Evolutionary conservation across 2,888 invertebrate genomes (phyloP).

Genomic region (Luffia ferchaultella): DNA sequence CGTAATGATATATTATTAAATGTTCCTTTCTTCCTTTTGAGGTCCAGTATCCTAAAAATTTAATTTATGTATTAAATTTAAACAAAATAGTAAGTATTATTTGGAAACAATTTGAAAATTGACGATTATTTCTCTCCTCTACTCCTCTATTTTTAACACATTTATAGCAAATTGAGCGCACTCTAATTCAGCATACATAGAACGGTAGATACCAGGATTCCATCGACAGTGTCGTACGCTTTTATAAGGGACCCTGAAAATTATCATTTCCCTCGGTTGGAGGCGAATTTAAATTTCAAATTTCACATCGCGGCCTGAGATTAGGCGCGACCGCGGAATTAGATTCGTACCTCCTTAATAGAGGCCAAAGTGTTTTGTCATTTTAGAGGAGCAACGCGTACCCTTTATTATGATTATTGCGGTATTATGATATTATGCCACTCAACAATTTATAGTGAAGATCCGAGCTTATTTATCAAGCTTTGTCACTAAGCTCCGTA

Average conservation of each 20-base stretch:
- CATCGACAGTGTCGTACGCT: conserved; percentile 6
- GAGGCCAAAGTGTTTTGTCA: neutral
- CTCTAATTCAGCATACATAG: neutral
- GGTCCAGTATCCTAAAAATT: too few relatives aligned
- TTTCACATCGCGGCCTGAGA: conserved; percentile 18
- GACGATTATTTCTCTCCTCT: too few relatives aligned
- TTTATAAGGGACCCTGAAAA: conserved; percentile 11
- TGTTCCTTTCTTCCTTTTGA: too few relatives aligned
- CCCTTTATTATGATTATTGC: neutral
- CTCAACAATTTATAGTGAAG: too few relatives aligned
- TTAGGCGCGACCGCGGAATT: neutral
- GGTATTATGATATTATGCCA: neutral
- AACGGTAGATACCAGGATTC: neutral
- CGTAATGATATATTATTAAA: too few relatives aligned
- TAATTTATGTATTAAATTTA: too few relatives aligned
- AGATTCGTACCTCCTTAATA: neutral
- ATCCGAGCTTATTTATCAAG: too few relatives aligned
- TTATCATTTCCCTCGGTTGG: conserved; percentile 20
- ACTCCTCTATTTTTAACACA: too few relatives aligned
- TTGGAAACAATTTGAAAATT: too few relatives aligned
- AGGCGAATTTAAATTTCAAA: conserved; percentile 31
- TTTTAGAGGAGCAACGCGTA: neutral
- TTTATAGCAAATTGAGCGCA: neutral
- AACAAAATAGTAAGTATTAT: too few relatives aligned
- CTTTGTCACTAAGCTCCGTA: too few relatives aligned